Conservation (phyloP, 2,113 vertebrate species). For the Dunckerocampus dactyliophorus region DNA sequence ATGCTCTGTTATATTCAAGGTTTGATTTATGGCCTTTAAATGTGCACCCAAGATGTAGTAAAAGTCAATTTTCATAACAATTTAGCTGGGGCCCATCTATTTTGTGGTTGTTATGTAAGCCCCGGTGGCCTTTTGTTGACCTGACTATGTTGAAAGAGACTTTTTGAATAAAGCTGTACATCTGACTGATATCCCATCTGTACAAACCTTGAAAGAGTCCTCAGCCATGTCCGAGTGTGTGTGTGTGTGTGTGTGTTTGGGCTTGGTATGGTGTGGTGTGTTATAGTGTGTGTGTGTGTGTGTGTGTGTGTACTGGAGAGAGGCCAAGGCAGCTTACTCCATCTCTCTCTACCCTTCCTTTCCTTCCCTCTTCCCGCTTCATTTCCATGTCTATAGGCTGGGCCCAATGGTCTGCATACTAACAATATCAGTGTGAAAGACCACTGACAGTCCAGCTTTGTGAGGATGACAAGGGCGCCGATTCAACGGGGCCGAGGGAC, state of each 20-base stretch:
- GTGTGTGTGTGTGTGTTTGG: conserved; percentile 21
- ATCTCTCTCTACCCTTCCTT: conserved; percentile 59
- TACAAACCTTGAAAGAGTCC: conserved; percentile 44
- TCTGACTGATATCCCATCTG: conserved; percentile 61
- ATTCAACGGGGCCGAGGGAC: conserved; percentile 77
- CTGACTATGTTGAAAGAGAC: conserved; percentile 45
- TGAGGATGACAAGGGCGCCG: conserved; percentile 77
- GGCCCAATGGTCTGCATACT: conserved; percentile 81
- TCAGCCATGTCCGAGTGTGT: conserved; percentile 37
- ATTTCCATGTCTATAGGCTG: conserved; percentile 87
- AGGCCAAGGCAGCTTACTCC: conserved; percentile 79
- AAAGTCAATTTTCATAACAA: background rate
- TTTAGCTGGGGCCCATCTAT: conserved; percentile 9
- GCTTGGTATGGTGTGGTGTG: conserved; percentile 36
- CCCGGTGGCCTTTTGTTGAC: conserved; percentile 60
- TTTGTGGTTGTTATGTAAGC: conserved; percentile 27
- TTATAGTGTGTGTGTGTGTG: conserved; percentile 23
- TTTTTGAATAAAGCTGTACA: conserved; percentile 54
- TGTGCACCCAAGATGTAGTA: background rate
- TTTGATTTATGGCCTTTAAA: background rate
- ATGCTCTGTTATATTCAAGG: background rate
- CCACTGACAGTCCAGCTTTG: conserved; percentile 81
- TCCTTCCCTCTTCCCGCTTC: conserved; percentile 65
- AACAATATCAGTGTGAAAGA: conserved; percentile 81
- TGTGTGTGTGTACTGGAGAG: conserved; percentile 62